These are phyloP conservation scores for Apotomis turbidana DNA, from an alignment of 2,888 invertebrate species.

Conservation along the genomic window DNA sequence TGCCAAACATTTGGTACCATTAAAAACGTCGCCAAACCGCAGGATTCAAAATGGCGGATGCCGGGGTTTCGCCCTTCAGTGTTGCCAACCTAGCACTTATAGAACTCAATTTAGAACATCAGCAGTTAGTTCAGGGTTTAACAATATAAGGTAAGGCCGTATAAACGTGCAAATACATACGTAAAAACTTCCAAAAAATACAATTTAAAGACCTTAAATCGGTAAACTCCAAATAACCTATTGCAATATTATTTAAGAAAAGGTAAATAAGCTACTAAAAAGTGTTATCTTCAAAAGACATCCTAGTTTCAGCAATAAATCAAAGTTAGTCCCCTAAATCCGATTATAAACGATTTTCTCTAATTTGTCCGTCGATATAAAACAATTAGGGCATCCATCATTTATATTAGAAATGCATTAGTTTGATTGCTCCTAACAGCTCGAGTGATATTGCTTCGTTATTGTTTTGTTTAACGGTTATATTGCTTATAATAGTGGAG, in stretches of 20 bases:
- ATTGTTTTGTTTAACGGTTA: neutral
- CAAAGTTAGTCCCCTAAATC: neutral
- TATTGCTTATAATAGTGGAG: neutral
- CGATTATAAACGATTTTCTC: neutral
- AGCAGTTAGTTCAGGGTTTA: too few species aligned
- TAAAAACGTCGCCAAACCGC: constrained; percentile 51
- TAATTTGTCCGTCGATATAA: constrained; percentile 11
- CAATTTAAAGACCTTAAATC: too few species aligned
- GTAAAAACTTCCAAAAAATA: too few species aligned
- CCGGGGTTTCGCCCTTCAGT: constrained; percentile 45
- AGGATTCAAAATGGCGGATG: constrained; percentile 55
- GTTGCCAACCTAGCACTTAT: constrained; percentile 47
- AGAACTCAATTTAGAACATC: too few species aligned
- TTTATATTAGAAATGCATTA: constrained; percentile 16
- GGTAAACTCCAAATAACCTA: too few species aligned
- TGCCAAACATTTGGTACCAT: constrained; percentile 40
- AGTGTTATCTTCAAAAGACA: too few species aligned
- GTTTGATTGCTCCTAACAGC: constrained; percentile 12
- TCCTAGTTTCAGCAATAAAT: too few species aligned
- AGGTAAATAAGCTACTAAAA: too few species aligned
- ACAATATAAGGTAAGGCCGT: too few species aligned
- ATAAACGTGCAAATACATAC: too few species aligned
- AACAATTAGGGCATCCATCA: constrained; percentile 18
- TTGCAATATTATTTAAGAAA: too few species aligned
- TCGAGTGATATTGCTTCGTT: neutral